Percentiles rank a stretch among this genome's conserved stretches.
phyloP scores from a whole-genome alignment of 2,797 vertebrate species.

The Loris lydekkerianus region DNA sequence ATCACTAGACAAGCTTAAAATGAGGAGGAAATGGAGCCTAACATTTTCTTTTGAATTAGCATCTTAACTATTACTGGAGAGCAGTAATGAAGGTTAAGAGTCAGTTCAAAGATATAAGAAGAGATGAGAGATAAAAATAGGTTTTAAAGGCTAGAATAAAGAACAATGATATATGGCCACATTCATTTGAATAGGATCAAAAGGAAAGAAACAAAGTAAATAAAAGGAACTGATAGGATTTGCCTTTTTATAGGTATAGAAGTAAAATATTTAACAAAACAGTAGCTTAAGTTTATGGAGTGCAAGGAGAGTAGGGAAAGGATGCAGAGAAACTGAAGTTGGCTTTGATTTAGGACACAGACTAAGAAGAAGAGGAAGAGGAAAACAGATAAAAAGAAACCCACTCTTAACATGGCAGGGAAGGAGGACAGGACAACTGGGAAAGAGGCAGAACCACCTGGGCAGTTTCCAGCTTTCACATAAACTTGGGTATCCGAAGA shows the following conservation, averaged over 20 bases:
- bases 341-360: conserved; percentile 25
- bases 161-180: background rate
- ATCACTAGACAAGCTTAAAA: background rate
- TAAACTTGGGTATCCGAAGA: background rate
- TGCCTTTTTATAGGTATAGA: conserved; percentile 13
- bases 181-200: conserved; percentile 25
- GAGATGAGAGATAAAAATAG: background rate
- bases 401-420: background rate
- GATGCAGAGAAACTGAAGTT: background rate
- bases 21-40: background rate
- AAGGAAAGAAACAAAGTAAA: conserved; percentile 16
- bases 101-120: conserved; percentile 34
- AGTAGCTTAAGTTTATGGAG: background rate
- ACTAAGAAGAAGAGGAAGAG: background rate
- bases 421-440: conserved; percentile 19
- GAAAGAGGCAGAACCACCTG: background rate
- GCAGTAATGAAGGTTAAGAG: conserved; percentile 45
- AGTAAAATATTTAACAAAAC: conserved; percentile 25
- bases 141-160: conserved; percentile 36
- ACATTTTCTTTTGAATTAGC: conserved; percentile 51
- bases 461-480: background rate
- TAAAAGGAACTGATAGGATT: background rate
- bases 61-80: conserved; percentile 50
- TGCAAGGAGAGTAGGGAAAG: background rate
- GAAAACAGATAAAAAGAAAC: background rate